Conservation (phyloP, 2,113 vertebrate species). For the Psettodes erumei region DNA sequence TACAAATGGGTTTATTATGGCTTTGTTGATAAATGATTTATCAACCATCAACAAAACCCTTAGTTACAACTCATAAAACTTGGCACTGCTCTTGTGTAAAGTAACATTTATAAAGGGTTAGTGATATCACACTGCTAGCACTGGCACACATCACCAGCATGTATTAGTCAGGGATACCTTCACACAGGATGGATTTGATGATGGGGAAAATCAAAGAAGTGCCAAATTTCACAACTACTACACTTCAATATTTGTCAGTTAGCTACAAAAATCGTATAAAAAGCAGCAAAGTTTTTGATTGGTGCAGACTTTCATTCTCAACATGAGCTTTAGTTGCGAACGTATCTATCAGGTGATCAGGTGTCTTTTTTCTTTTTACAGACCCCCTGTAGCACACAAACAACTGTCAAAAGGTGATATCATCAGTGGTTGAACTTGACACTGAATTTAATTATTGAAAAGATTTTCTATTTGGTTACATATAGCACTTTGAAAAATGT, state of each 20-base stretch:
- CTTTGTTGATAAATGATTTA: neutral
- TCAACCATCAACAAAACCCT: conserved; percentile 4
- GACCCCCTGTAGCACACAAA: conserved; percentile 11
- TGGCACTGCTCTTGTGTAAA: neutral
- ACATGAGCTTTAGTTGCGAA: neutral
- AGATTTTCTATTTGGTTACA: conserved; percentile 28
- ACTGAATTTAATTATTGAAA: neutral
- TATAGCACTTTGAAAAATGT: conserved; percentile 50
- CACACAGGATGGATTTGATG: conserved; percentile 32
- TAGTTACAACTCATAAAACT: neutral
- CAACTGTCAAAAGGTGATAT: conserved; percentile 9
- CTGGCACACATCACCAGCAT: neutral
- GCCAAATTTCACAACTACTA: conserved; percentile 54
- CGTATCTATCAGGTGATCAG: neutral
- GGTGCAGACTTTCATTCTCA: neutral
- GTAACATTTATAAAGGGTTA: neutral
- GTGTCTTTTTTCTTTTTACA: neutral
- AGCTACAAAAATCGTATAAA: neutral
- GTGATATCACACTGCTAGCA: neutral
- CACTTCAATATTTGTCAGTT: conserved; percentile 5
- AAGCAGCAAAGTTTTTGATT: conserved; percentile 23
- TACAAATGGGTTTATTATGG: neutral
- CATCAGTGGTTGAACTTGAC: conserved; percentile 19
- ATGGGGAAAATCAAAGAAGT: conserved; percentile 29
- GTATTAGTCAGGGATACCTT: conserved; percentile 1